Conservation (phyloP, 1,140 invertebrate genomes). For the Apis laboriosa region DNA sequence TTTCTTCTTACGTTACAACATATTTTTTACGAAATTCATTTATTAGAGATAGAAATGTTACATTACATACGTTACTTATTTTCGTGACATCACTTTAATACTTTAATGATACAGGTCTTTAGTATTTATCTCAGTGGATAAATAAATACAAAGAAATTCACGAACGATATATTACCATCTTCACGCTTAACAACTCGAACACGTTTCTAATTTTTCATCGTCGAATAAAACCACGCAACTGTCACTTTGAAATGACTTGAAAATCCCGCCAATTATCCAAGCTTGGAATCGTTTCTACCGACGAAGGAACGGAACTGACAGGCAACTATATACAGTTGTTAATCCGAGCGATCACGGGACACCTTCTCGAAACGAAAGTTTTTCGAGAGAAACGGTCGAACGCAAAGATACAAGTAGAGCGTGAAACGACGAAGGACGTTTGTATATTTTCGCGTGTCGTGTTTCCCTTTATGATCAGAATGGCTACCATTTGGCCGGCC, state of each 20-base stretch:
- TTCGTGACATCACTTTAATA: too few relatives aligned
- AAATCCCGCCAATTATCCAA: not conserved
- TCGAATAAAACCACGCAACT: not conserved
- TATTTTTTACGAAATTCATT: too few relatives aligned
- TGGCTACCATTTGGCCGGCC: slow-evolving; percentile 25
- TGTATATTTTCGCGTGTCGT: slow-evolving; percentile 47
- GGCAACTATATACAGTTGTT: not conserved
- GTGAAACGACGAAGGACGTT: slow-evolving; percentile 57
- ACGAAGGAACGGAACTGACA: not conserved
- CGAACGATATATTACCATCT: too few relatives aligned
- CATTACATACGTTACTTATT: too few relatives aligned
- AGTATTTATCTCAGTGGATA: too few relatives aligned
- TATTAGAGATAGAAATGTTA: too few relatives aligned
- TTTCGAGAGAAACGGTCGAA: slow-evolving; percentile 28
- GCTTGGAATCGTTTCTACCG: not conserved
- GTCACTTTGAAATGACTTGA: too few relatives aligned
- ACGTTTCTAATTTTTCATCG: not conserved
- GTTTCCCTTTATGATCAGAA: slow-evolving; percentile 45
- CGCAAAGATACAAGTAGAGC: slow-evolving; percentile 54
- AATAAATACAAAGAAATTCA: not conserved
- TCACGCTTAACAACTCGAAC: not conserved
- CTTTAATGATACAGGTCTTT: too few relatives aligned
- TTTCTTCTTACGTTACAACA: too few relatives aligned
- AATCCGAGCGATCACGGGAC: slow-evolving; percentile 8
- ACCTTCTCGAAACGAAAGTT: slow-evolving; percentile 56